Base-by-base conservation (phyloP, 2,888 invertebrate species). In the Tanytarsus gracilentus region DNA sequence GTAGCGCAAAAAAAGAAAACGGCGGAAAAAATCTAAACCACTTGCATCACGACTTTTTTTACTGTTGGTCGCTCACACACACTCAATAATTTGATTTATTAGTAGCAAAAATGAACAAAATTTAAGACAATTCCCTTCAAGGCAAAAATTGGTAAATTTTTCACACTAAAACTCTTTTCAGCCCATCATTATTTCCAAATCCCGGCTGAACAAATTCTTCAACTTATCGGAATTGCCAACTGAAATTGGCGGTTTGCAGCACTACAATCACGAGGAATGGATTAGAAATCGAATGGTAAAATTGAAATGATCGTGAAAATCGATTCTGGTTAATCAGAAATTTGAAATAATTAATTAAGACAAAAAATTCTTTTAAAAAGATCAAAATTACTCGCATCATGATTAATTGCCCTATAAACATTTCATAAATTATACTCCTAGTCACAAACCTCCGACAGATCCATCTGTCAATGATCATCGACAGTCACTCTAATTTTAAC, bases 211-310 rank as follows among this genome's bases (percentile, higher is more conserved):
- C 66, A 81, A 82, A 69, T 83, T 80, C 71, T 80, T 88, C 63
- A 85, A 86, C 67, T 75, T 77, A 63, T 76, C 79, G 58, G 84
- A 88, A 71, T 75, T 90, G 68, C 85, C 87, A 49, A 77, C 78
- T 63, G 85, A 86, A 66, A 75, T 89, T 64, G 85, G 85, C 62
- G 89, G 89, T 59, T 79, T 78, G 62, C 79, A 85, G 69, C 73
- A 77, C 62, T 88, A 86, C 73, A 80, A 85, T 70, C 86, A 87
- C 70, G 78, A 79, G 59, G 77, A 78, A 65, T 90, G 90, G 90
- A 78, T 87, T 65, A 80, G 84, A 66, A 84, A 81, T 69, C 78
- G 88, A 73, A 77, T 85, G 77, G 89, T 88, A 75, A 75, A 78
- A 70, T 64, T 63, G 26, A 9, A n/a, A n/a, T n/a, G 21, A 27